Evolutionary conservation across 1,140 invertebrate species (phyloP), one percentile per base, ranked within the genome.

Genomic region (Zaprionus davidi): DNA sequence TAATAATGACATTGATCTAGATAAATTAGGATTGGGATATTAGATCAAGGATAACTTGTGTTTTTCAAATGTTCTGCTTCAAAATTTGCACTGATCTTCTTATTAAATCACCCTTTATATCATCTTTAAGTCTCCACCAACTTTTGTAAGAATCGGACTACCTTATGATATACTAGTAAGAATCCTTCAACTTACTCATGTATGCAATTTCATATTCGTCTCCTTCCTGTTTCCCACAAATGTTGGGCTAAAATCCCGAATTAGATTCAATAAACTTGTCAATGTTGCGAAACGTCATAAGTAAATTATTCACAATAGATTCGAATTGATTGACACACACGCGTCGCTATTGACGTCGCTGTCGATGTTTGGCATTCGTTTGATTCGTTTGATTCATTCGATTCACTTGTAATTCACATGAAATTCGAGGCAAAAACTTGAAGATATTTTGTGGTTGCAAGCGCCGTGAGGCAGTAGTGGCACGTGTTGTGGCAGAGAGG

Each of bases 221-320:
- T 4, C 46, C 17, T 5, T 22, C 20, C 20, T 5, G 11, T 22
- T 51, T 22, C 17, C 15, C 17, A 22, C 5, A n/a, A 15, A 64
- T 53, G 53, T 31, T 0, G 13, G 38, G 7, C 58, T 49, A 71
- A 65, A 72, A 62, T 46, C 38, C 49, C 13, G 17, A 41, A 34
- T 41, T 59, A 59, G 78, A 85, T 85, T 86, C 73, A 88, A 88
- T 78, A 83, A 83, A 88, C 44, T 75, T 78, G 81, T 72, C 77
- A 81, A 56, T 57, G 59, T 26, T 63, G 5, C 53, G 57, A 59
- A 78, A 83, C 64, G 84, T 84, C 81, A 90, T 88, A 80, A 90
- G 81, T 90, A 87, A 90, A 90, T 81, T 90, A 90, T 88, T 76
- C 85, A 88, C 78, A 79, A 84, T 81, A 78, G 81, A 84, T 84